Conservation (phyloP, 2,797 vertebrate genomes). For the Danio albolineatus region DNA sequence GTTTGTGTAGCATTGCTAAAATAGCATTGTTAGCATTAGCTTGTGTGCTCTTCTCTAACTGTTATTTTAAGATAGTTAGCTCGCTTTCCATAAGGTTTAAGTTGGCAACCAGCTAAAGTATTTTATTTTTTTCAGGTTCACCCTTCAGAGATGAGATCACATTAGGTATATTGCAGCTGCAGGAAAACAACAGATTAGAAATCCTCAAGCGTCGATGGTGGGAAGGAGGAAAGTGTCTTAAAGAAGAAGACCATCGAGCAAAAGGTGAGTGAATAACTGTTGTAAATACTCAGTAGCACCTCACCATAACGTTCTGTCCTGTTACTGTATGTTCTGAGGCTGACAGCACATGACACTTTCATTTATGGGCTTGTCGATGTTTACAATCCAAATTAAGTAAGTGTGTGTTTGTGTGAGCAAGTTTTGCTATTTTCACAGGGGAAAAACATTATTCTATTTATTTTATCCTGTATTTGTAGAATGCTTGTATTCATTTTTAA, state of each 20-base stretch:
- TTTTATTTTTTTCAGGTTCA: conserved; percentile 77
- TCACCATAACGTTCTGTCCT: not conserved
- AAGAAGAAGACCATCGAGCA: conserved; percentile 91
- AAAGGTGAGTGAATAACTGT: conserved; percentile 82
- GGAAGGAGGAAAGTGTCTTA: conserved; percentile 90
- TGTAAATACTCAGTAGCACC: conserved; percentile 1
- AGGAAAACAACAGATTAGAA: conserved; percentile 92
- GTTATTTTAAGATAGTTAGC: not conserved
- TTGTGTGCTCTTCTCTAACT: not conserved
- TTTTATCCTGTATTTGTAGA: not conserved
- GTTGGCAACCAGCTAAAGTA: too few relatives aligned
- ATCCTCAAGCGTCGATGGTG: conserved; percentile 94
- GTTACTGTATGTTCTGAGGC: not conserved
- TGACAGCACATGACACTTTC: not conserved
- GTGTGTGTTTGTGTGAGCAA: too few relatives aligned
- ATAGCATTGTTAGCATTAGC: not conserved
- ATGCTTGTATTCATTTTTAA: too few relatives aligned
- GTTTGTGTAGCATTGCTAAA: not conserved
- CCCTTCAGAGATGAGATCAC: conserved; percentile 93
- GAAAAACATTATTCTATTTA: not conserved
- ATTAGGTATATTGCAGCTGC: conserved; percentile 90
- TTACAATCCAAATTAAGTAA: not conserved
- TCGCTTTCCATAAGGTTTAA: not conserved
- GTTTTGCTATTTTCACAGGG: too few relatives aligned
- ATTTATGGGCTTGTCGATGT: not conserved